phyloP scores from a whole-genome alignment of 2,113 vertebrate genomes.

The Myrmophylax atrothorax region DNA sequence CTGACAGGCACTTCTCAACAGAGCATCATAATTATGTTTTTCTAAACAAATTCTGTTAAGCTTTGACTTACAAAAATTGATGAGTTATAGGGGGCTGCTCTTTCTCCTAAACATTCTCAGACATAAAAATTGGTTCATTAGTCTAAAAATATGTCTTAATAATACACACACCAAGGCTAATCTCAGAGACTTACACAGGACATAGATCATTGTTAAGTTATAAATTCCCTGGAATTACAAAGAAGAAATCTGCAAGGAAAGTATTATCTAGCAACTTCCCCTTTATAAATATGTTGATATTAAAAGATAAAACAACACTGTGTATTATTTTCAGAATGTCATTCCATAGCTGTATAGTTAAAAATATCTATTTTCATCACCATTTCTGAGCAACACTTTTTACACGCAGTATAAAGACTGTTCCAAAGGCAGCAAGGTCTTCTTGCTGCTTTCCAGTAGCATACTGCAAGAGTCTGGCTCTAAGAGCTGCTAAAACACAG shows the following conservation, averaged over 20 bases:
- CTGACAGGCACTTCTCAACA: neutral
- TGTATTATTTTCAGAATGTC: slow-evolving; percentile 8
- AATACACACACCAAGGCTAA: neutral
- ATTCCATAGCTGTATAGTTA: neutral
- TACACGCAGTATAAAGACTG: neutral
- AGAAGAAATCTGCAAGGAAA: neutral
- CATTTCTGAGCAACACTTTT: neutral
- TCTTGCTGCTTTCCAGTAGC: neutral
- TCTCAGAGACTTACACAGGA: neutral
- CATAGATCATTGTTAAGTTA: neutral
- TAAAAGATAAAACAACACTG: neutral
- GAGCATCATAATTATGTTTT: neutral
- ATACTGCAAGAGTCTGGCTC: neutral
- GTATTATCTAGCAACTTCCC: neutral
- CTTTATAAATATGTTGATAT: neutral
- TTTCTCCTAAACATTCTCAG: neutral
- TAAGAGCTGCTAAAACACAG: neutral
- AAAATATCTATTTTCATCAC: slow-evolving; percentile 19
- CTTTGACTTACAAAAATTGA: neutral
- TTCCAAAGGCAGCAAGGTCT: neutral
- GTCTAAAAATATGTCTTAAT: neutral
- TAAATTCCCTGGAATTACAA: neutral
- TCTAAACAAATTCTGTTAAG: neutral
- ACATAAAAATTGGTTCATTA: neutral
- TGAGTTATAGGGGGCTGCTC: neutral